Conservation (phyloP, 2,113 vertebrate species). For the Labeo rohita region DNA sequence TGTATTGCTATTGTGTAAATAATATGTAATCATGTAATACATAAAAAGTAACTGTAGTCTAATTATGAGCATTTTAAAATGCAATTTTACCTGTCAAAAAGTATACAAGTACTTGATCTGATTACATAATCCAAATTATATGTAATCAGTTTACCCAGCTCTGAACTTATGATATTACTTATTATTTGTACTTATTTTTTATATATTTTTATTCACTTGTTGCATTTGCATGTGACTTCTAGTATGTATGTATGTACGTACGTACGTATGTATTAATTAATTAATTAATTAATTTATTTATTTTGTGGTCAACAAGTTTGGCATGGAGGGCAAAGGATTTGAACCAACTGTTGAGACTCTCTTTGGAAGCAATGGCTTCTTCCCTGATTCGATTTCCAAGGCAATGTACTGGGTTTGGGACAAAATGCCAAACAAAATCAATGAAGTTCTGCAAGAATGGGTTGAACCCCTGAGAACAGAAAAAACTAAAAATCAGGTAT, state of each 20-base stretch:
- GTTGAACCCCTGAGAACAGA: conserved; percentile 70
- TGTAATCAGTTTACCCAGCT: no score
- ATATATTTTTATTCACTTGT: background rate
- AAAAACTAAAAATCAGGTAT: conserved; percentile 75
- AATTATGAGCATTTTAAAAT: no score
- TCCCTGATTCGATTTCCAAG: conserved; percentile 85
- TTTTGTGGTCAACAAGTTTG: conserved; percentile 74
- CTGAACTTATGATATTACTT: no score
- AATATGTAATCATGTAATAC: no score
- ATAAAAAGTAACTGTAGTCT: no score
- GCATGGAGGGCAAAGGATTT: conserved; percentile 86
- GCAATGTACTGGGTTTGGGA: conserved; percentile 85
- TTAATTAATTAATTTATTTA: no score
- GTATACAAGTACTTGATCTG: no score
- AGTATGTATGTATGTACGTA: no score
- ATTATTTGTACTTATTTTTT: background rate
- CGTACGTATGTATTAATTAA: background rate
- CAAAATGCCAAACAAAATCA: conserved; percentile 77
- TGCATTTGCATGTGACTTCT: background rate
- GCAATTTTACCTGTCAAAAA: no score
- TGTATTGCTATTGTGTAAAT: no score
- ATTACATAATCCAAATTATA: no score
- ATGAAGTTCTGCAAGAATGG: conserved; percentile 78
- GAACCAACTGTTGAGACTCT: conserved; percentile 86
- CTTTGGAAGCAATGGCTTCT: conserved; percentile 90